These are phyloP conservation scores for Bellardia pandia DNA, from an alignment of 2,888 invertebrate species.

Conservation along the genomic window DNA sequence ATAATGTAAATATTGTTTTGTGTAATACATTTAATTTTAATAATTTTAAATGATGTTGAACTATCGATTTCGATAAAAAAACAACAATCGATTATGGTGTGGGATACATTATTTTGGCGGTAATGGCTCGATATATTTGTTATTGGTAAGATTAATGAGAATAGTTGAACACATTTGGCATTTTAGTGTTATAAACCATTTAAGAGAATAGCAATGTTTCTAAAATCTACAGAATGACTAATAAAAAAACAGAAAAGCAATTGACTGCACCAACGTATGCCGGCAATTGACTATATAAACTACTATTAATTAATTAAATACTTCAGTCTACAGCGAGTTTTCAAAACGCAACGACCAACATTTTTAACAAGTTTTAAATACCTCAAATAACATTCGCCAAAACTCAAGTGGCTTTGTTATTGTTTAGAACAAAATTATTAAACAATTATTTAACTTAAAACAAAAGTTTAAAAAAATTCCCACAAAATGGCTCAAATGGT, in stretches of 20 bases:
- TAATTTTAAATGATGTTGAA: too few relatives aligned
- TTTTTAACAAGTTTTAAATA: not conserved
- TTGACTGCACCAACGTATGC: not conserved
- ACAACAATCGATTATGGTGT: too few relatives aligned
- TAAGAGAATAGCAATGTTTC: not conserved
- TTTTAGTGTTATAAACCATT: conserved; percentile 7
- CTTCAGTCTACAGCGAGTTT: conserved; percentile 57
- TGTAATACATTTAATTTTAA: too few relatives aligned
- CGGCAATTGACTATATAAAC: conserved; percentile 51
- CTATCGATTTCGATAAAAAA: too few relatives aligned
- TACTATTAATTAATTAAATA: not conserved
- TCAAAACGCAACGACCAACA: conserved; percentile 61
- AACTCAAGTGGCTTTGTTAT: conserved; percentile 64
- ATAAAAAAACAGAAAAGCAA: not conserved
- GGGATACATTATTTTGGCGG: too few relatives aligned
- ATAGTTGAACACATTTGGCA: not conserved
- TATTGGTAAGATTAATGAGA: too few relatives aligned
- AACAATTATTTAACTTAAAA: not conserved
- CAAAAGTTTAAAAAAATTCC: conserved; percentile 35
- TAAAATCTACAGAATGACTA: not conserved
- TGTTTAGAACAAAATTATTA: not conserved
- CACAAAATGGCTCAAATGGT: conserved; percentile 73
- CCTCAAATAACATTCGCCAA: conserved; percentile 67
- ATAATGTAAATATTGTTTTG: too few relatives aligned
- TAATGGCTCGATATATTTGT: too few relatives aligned